A percentile compares a stretch with the other conserved stretches of the same genome.
Conservation (phyloP, 2,113 vertebrate genomes). For the Eonycteris spelaea region DNA sequence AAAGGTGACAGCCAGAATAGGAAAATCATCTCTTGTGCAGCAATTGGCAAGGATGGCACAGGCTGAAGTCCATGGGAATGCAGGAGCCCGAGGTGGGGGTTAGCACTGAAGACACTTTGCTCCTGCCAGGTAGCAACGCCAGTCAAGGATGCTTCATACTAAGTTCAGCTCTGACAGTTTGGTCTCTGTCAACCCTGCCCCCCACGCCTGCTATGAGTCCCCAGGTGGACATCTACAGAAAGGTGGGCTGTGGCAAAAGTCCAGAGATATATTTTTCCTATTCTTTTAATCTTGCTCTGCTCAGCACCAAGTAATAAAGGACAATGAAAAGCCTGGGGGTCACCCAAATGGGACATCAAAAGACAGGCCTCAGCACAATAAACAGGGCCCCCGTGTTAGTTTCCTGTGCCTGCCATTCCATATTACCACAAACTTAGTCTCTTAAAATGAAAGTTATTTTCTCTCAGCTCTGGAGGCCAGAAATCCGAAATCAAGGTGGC, state of each 20-base stretch:
- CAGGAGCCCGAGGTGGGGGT: neutral
- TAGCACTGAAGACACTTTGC: neutral
- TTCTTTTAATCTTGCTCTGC: neutral
- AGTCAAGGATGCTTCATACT: neutral
- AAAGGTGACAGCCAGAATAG: neutral
- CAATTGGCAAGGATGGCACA: neutral
- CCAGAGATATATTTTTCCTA: neutral
- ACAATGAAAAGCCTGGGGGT: neutral
- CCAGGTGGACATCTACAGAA: neutral
- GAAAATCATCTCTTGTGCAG: neutral
- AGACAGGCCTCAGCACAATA: neutral
- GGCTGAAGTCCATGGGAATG: neutral
- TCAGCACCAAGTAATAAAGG: neutral
- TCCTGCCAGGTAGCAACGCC: neutral
- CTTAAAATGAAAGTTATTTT: neutral
- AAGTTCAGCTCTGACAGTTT: neutral
- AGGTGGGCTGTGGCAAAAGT: neutral
- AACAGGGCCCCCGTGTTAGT: neutral
- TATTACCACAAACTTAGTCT: too few species aligned
- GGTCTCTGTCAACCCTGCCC: neutral
- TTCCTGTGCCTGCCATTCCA: neutral
- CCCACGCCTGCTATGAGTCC: neutral
- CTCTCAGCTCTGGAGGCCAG: neutral
- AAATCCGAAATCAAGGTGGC: neutral
- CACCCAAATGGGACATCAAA: too few species aligned